Evolutionary conservation across 2,113 vertebrate species (phyloP).

Genomic region (Pelmatolapia mariae): DNA sequence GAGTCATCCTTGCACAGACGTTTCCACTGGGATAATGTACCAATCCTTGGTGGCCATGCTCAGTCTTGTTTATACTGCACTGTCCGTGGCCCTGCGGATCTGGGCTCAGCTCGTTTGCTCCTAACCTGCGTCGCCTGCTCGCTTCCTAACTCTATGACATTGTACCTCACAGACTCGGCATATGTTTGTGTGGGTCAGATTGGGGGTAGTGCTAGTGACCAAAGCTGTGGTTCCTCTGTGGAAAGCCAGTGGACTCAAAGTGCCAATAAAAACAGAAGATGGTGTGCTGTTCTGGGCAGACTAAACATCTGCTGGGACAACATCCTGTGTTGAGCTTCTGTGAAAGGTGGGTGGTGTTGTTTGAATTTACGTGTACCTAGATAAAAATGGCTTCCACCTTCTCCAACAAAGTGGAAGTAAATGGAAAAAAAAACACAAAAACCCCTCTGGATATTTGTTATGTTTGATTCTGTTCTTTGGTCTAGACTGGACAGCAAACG

Average conservation of each 20-base stretch:
- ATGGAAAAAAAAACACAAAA: background rate
- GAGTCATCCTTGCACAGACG: slow-evolving; percentile 67
- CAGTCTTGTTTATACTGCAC: slow-evolving; percentile 56
- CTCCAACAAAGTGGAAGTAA: background rate
- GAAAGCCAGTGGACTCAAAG: slow-evolving; percentile 45
- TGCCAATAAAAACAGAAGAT: slow-evolving; percentile 65
- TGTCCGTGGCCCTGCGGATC: slow-evolving; percentile 32
- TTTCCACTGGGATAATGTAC: slow-evolving; percentile 66
- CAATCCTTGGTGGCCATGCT: slow-evolving; percentile 43
- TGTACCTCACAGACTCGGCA: slow-evolving; percentile 40
- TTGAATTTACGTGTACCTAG: background rate
- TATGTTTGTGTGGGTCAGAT: slow-evolving; percentile 11
- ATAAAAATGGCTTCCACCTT: background rate
- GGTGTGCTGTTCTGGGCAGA: slow-evolving; percentile 53
- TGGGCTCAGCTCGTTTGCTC: slow-evolving; percentile 22
- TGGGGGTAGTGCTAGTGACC: slow-evolving; percentile 2
- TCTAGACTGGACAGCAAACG: background rate
- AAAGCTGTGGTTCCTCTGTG: slow-evolving; percentile 34
- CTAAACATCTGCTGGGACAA: slow-evolving; percentile 71
- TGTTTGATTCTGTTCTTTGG: background rate
- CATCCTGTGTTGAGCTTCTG: slow-evolving; percentile 45
- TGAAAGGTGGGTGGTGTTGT: slow-evolving; percentile 12
- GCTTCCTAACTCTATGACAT: slow-evolving; percentile 24
- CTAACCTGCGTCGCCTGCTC: slow-evolving; percentile 23
- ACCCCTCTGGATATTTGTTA: background rate